These are phyloP conservation scores for Eleginops maclovinus DNA, from an alignment of 2,113 vertebrate species.

Conservation along the genomic window DNA sequence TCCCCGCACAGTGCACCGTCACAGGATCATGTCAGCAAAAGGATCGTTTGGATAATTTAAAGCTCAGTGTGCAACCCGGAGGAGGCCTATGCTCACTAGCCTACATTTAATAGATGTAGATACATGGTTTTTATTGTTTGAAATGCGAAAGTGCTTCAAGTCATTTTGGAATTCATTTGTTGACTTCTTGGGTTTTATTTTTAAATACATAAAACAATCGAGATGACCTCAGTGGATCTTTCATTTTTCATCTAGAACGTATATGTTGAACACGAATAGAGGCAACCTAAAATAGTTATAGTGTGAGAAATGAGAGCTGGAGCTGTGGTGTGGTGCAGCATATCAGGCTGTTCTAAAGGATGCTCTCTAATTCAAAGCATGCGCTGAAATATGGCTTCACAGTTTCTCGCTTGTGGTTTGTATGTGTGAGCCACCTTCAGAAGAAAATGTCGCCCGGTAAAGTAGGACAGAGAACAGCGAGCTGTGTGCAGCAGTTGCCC, in stretches of 20 bases:
- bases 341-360: neutral
- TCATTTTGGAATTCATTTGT: neutral
- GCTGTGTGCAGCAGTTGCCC: conserved; percentile 84
- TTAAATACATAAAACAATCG: neutral
- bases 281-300: neutral
- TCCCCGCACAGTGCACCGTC: conserved; percentile 4
- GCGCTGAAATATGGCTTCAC: conserved; percentile 14
- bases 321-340: neutral
- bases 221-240: neutral
- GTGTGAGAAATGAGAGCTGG: conserved; percentile 9
- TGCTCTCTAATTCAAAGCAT: conserved; percentile 30
- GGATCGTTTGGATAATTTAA: conserved; percentile 40
- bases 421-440: conserved; percentile 46
- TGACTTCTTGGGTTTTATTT: neutral
- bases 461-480: conserved; percentile 58
- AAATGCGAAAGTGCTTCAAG: neutral
- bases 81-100: conserved; percentile 42
- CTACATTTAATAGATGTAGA: neutral
- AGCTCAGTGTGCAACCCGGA: conserved; percentile 25
- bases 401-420: conserved; percentile 1
- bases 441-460: conserved; percentile 60
- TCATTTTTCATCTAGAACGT: neutral
- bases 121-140: neutral
- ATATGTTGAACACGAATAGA: conserved; percentile 12
- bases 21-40: conserved; percentile 12